Base-by-base conservation (phyloP, 2,797 vertebrate genomes). In the Anomalospiza imberbis region DNA sequence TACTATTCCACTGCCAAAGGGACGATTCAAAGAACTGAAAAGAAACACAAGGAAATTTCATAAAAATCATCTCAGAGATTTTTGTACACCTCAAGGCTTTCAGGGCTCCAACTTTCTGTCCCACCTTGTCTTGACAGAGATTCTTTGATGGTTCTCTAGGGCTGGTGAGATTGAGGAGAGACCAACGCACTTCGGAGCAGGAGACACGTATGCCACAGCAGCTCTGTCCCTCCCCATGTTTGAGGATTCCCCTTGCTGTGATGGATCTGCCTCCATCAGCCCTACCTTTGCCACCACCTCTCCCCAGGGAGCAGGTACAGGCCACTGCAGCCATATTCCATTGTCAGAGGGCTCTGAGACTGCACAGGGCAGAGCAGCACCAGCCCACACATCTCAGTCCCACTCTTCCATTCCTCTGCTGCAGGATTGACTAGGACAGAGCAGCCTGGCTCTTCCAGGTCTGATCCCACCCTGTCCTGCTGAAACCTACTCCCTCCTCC, bases 1-100 rank as follows among this genome's bases (percentile, higher is more conserved):
- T 94, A 99, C 97, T 81, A 99, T 99, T 72, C 98, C 97, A 53
- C 99, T 99, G 89, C 99, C 99, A 92, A 99, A 99, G 10, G 99
- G 99, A 94, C 98, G 99, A 97, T 99, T 99, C 84, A 99, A 95
- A 51, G 99, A 99, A 97, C 99, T 99, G 94, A 75, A 93, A 79
- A 85, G 44, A 70, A 92, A 78, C 36, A 54, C 2, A 5, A 88
- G 74, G 25, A 79, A 80, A 77, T 22, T 31, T 72, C 29, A 32
- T 38, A 9, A 83, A 63, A 82, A 50, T 15, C 15, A 54, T 51
- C 34, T 31, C 28, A 31, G 45, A 31, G 36, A 73, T 19, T 66
- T 63, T 20, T 73, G 42, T 16, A 29, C 44, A 45, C 31, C 47
- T 42, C 0, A 2, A 75, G 20, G 47, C 26, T 53, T 71, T 76